phyloP scores from a whole-genome alignment of 1,140 invertebrate species.

The Uloborus diversus region DNA sequence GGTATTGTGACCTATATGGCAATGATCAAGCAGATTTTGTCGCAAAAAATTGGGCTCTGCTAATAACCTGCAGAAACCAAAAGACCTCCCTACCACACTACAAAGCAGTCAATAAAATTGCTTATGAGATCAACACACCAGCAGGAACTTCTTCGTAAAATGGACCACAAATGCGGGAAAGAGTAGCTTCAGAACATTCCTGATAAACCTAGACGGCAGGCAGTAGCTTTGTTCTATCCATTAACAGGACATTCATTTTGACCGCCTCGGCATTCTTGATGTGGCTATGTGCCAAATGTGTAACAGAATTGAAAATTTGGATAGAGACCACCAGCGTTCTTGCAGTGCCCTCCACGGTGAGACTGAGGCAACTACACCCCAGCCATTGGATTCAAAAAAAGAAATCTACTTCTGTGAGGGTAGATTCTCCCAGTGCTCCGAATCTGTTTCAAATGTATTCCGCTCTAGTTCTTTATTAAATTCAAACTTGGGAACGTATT shows the following conservation, averaged over 20 bases:
- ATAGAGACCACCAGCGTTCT: neutral
- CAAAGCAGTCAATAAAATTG: neutral
- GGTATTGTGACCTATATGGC: neutral
- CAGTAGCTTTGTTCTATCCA: neutral
- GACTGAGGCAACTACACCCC: neutral
- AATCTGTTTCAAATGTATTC: too few species aligned
- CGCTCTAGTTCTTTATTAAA: too few species aligned
- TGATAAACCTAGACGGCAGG: neutral
- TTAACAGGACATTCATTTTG: neutral
- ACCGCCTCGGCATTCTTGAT: neutral
- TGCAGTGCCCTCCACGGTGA: neutral
- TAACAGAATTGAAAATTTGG: neutral
- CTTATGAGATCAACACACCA: neutral
- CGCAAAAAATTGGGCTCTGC: neutral
- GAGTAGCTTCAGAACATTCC: neutral
- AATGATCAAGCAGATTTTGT: neutral
- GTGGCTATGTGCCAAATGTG: neutral
- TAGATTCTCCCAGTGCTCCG: too few species aligned
- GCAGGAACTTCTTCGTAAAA: neutral
- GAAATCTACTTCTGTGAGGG: too few species aligned
- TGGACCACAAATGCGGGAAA: too few species aligned
- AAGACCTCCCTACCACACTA: neutral
- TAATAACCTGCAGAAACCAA: neutral
- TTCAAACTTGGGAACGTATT: too few species aligned
- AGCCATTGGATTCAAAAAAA: too few species aligned